Evolutionary conservation across 2,888 invertebrate species (phyloP).

Genomic region (Syrphus vitripennis): DNA sequence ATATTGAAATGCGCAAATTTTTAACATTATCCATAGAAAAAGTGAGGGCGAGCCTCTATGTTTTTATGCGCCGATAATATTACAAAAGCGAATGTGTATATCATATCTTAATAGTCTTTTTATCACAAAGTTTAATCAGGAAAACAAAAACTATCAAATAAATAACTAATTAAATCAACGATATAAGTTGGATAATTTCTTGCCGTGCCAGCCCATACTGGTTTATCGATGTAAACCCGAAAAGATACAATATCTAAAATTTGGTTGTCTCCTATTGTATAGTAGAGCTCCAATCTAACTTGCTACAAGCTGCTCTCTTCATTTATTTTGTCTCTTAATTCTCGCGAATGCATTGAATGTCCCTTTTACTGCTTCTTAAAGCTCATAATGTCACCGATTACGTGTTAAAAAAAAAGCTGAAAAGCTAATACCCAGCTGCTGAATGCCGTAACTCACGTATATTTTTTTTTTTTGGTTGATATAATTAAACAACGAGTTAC

Average conservation of each 20-base stretch:
- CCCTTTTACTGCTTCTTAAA: conserved; percentile 9
- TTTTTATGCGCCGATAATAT: conserved; percentile 63
- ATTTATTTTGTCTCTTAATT: conserved; percentile 22
- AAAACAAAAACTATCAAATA: background rate
- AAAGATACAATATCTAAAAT: conserved; percentile 24
- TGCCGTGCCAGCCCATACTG: conserved; percentile 41
- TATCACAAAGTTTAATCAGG: conserved; percentile 12
- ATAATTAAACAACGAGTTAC: conserved; percentile 19
- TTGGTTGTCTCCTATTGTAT: background rate
- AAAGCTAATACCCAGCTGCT: conserved; percentile 63
- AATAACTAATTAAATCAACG: conserved; percentile 17
- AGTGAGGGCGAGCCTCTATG: conserved; percentile 68
- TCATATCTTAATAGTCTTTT: conserved; percentile 6
- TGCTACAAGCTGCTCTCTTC: conserved; percentile 36
- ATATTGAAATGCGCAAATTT: conserved; percentile 70
- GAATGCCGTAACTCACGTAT: conserved; percentile 58
- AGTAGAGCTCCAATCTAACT: background rate
- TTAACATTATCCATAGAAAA: conserved; percentile 56
- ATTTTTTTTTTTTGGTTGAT: background rate
- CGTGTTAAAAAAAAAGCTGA: conserved; percentile 44
- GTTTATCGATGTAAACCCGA: conserved; percentile 44
- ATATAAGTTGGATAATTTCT: conserved; percentile 1
- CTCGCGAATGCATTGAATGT: conserved; percentile 26
- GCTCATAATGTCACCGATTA: conserved; percentile 57
- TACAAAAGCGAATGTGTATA: conserved; percentile 37